phyloP scores from a whole-genome alignment of 2,888 invertebrate species.

The Drosophila eohydei region DNA sequence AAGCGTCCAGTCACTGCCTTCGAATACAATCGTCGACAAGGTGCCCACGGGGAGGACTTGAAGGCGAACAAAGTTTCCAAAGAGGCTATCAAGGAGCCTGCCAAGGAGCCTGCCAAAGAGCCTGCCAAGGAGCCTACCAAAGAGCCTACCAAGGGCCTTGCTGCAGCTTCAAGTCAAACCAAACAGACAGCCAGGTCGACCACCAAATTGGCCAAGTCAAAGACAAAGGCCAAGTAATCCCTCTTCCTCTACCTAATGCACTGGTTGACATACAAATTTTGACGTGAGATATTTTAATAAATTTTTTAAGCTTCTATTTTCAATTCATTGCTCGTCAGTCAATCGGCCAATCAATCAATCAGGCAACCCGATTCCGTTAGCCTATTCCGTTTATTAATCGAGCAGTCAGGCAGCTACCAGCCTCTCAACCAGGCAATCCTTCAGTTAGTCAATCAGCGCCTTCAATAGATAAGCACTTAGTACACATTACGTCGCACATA shows the following conservation, averaged over 20 bases:
- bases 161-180: not conserved
- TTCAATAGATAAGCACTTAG: not conserved
- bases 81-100: not conserved
- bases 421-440: not conserved
- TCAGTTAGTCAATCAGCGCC: not conserved
- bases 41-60: not conserved
- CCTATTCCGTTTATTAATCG: too few species aligned
- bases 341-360: not conserved
- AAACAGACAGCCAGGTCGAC: constrained; percentile 29
- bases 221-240: constrained; percentile 12
- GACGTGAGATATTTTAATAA: constrained; percentile 4
- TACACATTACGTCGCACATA: not conserved
- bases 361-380: not conserved
- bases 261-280: not conserved
- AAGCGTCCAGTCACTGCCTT: constrained; percentile 59
- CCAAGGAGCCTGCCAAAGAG: not conserved
- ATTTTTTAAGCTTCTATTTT: not conserved
- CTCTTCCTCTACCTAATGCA: not conserved
- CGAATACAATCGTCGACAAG: constrained; percentile 21
- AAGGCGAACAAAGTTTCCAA: constrained; percentile 16
- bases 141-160: not conserved
- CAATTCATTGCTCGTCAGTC: not conserved
- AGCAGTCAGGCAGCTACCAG: not conserved
- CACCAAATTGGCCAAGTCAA: constrained; percentile 17
- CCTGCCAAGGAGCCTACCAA: not conserved